Percentiles rank a stretch among this genome's conserved stretches.
Conservation (phyloP, 2,113 vertebrate genomes). For the Pavo muticus region DNA sequence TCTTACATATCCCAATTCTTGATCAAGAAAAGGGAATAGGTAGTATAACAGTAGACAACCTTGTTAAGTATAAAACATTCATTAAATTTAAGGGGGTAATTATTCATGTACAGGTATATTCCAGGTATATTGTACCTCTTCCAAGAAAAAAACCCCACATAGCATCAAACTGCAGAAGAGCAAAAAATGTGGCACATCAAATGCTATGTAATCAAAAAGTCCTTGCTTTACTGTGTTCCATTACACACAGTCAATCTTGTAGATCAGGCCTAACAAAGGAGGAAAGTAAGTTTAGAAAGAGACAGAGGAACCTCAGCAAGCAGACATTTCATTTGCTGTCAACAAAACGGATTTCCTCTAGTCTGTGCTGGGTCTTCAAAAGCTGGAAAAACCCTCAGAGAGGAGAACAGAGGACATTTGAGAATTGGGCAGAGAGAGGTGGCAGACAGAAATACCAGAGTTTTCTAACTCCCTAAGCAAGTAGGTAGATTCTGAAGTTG, state of each 20-base stretch:
- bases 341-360: not conserved
- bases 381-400: not conserved
- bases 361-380: not conserved
- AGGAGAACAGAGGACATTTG: not conserved
- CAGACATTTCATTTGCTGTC: not conserved
- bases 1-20: not conserved
- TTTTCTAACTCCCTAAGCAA: not conserved
- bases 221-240: not conserved
- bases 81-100: not conserved
- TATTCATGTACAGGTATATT: not conserved
- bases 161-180: not conserved
- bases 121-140: not conserved
- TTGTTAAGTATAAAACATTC: not conserved
- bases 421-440: not conserved
- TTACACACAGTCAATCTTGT: not conserved
- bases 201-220: not conserved
- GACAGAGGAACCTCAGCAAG: not conserved
- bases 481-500: not conserved
- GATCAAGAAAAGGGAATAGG: not conserved
- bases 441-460: not conserved
- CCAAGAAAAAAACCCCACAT: not conserved
- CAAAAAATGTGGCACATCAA: not conserved
- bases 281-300: not conserved
- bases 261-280: not conserved
- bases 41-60: not conserved